Percentiles rank a stretch among this genome's conserved stretches.
Conservation (phyloP, 2,888 invertebrate species). For the Brenthis hecate region DNA sequence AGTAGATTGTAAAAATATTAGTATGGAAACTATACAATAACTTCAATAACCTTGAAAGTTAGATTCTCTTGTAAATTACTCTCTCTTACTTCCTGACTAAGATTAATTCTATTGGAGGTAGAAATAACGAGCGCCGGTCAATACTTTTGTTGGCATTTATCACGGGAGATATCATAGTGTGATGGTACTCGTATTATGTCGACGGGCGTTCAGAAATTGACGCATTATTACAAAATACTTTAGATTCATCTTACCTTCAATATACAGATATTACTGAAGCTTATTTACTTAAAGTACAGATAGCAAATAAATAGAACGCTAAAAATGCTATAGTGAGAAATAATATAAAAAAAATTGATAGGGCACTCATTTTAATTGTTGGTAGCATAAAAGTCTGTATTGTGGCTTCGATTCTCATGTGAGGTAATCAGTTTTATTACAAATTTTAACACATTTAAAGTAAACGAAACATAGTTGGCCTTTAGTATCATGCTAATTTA, state of each 20-base stretch:
- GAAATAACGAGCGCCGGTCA: conserved; percentile 38
- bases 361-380: too few relatives aligned
- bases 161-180: conserved; percentile 34
- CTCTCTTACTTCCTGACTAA: conserved; percentile 28
- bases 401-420: too few relatives aligned
- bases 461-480: too few relatives aligned
- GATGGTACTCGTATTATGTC: conserved; percentile 43
- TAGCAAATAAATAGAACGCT: conserved; percentile 1
- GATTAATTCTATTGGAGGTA: conserved; percentile 37
- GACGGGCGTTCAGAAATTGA: conserved; percentile 38
- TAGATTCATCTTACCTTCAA: conserved; percentile 33
- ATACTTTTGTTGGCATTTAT: conserved; percentile 36
- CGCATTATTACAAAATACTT: conserved; percentile 39
- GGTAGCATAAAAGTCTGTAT: too few relatives aligned
- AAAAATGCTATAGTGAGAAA: not conserved
- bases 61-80: conserved; percentile 10
- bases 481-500: too few relatives aligned
- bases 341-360: not conserved
- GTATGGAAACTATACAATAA: not conserved
- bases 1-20: not conserved
- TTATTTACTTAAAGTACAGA: conserved; percentile 26
- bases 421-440: too few relatives aligned
- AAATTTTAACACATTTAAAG: too few relatives aligned
- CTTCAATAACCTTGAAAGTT: not conserved
- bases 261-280: conserved; percentile 16